These are phyloP conservation scores for Brachionus rubens DNA, from an alignment of 1,140 invertebrate genomes.

Conservation along the genomic window DNA sequence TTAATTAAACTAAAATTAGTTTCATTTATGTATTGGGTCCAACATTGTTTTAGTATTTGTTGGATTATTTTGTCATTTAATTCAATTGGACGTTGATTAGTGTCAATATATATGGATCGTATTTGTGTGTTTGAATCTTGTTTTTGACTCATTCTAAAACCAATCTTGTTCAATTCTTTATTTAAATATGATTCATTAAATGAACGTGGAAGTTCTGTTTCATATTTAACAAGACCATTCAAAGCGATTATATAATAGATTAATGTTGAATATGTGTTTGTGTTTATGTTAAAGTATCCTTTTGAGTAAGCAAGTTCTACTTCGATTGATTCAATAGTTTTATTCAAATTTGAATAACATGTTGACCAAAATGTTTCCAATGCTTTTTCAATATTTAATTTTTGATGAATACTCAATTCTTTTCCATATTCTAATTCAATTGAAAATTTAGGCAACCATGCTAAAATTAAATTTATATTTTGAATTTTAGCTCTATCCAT, in stretches of 20 bases:
- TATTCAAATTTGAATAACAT: background rate
- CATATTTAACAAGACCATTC: slow-evolving; percentile 12
- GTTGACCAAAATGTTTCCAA: background rate
- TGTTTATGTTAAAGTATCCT: background rate
- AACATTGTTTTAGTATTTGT: background rate
- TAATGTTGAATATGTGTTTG: background rate
- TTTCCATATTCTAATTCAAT: slow-evolving; percentile 17
- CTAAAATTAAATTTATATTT: slow-evolving; percentile 15
- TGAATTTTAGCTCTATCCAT: background rate
- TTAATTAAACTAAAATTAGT: background rate
- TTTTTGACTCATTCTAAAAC: background rate
- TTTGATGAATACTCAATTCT: slow-evolving; percentile 4
- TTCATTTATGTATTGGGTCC: background rate
- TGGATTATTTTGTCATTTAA: background rate
- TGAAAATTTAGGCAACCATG: slow-evolving; percentile 20
- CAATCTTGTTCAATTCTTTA: background rate
- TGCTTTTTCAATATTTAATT: background rate
- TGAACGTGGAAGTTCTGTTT: background rate
- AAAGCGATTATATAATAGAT: slow-evolving; percentile 19
- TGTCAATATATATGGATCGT: background rate
- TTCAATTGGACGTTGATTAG: slow-evolving; percentile 5
- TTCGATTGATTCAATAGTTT: background rate
- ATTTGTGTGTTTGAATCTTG: background rate
- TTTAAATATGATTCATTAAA: background rate
- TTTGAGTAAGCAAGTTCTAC: slow-evolving; percentile 13